Evolutionary conservation across 1,140 invertebrate genomes (phyloP).

Genomic region (Sitophilus oryzae): DNA sequence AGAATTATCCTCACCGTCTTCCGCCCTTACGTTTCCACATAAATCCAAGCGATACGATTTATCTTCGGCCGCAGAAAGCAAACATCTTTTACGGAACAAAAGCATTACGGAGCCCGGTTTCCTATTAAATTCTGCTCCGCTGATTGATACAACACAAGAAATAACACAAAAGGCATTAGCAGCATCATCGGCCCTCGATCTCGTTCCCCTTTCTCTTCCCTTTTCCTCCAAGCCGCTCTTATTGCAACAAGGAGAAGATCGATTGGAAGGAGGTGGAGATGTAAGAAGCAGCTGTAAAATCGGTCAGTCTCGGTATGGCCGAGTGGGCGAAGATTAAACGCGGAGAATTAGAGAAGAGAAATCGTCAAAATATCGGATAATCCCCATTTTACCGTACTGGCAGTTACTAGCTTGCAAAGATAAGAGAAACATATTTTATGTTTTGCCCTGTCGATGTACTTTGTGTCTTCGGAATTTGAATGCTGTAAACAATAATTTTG

Average conservation of each 20-base stretch:
- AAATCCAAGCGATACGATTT: background rate
- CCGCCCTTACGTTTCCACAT: background rate
- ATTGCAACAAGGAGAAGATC: background rate
- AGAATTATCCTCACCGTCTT: background rate
- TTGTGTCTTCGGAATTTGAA: too few species aligned
- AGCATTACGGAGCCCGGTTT: background rate
- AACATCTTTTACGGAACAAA: background rate
- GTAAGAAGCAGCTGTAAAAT: background rate
- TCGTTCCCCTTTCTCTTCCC: too few species aligned
- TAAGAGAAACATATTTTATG: too few species aligned
- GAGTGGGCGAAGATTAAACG: background rate
- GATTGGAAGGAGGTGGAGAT: background rate
- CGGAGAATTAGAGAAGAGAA: background rate
- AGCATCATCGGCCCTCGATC: background rate
- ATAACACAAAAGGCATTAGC: background rate
- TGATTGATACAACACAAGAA: background rate
- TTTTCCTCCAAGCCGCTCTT: background rate
- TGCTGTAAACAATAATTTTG: too few species aligned
- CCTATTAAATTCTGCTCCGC: background rate
- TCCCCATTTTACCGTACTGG: too few species aligned
- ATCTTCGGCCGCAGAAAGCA: background rate
- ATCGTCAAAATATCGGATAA: background rate
- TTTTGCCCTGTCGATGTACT: too few species aligned
- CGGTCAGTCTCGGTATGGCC: background rate
- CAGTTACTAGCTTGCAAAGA: too few species aligned